Base-by-base conservation (phyloP, 2,113 vertebrate genomes). In the Oostethus manadensis region DNA sequence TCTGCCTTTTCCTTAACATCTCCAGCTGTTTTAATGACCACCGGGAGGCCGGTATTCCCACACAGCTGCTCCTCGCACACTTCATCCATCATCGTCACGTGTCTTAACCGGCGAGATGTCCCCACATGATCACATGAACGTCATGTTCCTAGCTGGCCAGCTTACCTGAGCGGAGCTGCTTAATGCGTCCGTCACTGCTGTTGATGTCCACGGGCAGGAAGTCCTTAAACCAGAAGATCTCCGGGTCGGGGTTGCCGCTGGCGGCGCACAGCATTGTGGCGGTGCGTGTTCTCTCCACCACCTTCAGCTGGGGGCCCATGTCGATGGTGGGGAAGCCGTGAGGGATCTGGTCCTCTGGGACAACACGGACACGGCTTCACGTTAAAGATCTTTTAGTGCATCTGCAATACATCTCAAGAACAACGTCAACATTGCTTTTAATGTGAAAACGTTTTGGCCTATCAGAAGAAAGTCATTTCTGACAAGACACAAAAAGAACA, bases 171-270 rank as follows among this genome's bases (percentile, higher is more conserved):
- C 94, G 94, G 51, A 99, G 94, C 63, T 98, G 97, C 60, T 98
- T 98, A 72, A 99, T 96, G 59, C 97, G 88, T 1, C 97, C 96
- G 0, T 93, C 93, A 89, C 92, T 97, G 43, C 88, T 88, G 21
- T 91, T 82, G 0, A 94, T 93, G 77, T 99, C 95, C 0, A 99
- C 95, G 3, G 96, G 97, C 22, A 99, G 86, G 70, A 98, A 98
- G 73, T 99, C 97, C 84, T 99, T 99, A 82, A 96, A 97, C 97
- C 97, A 99, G 80, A 91, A 92, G 84, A 99, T 98, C 86, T 98
- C 94, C 0, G 97, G 97, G 63, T 99, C 96, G 0, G 97, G 97
- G 73, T 94, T 93, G 1, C 96, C 97, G 0, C 96, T 96, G 58
- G 97, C 97, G 1, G 96, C 97, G 14, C 97, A 99, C 43, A 99